These are phyloP conservation scores for Mandrillus leucophaeus DNA, from an alignment of 2,113 vertebrate species.

Conservation along the genomic window DNA sequence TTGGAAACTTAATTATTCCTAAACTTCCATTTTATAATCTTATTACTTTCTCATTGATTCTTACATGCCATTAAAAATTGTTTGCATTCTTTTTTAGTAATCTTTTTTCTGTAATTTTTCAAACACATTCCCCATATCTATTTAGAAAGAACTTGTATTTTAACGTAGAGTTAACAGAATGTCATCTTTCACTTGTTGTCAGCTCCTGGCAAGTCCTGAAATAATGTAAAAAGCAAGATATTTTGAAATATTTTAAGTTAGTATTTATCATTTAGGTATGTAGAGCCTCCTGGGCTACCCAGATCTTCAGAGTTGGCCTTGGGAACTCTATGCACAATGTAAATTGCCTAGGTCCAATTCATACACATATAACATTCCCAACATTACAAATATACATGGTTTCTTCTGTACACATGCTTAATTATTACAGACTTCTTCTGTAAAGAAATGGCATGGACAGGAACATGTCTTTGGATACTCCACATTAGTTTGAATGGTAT, in stretches of 20 bases:
- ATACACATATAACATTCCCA: neutral
- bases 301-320: neutral
- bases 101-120: neutral
- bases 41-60: neutral
- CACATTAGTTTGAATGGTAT: neutral
- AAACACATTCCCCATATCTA: neutral
- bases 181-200: neutral
- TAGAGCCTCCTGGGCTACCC: rapidly evolving
- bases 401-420: neutral
- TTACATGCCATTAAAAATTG: neutral
- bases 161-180: neutral
- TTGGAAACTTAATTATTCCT: neutral
- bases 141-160: neutral
- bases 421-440: neutral
- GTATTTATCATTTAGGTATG: neutral
- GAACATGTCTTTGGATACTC: no score
- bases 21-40: neutral
- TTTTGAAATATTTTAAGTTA: neutral
- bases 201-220: neutral
- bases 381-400: rapidly evolving
- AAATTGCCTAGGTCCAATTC: neutral
- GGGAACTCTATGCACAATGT: no score
- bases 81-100: neutral
- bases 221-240: neutral
- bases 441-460: neutral